Evolutionary conservation across 2,113 vertebrate genomes (phyloP).

Genomic region (Eonycteris spelaea): DNA sequence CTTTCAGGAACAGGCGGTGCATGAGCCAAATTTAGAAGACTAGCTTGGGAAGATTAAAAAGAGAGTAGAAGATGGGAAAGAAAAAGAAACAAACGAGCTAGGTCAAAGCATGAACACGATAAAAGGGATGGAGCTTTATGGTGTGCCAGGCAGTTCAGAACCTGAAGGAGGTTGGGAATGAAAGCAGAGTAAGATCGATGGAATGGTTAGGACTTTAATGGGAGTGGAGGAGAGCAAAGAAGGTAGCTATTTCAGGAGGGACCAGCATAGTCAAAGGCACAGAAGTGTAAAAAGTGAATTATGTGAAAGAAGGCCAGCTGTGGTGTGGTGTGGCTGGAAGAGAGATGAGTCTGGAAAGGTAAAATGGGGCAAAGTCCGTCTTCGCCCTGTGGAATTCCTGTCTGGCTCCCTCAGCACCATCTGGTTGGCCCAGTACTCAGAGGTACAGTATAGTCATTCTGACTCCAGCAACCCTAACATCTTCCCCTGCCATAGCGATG

Average conservation of each 20-base stretch:
- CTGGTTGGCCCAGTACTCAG: not conserved
- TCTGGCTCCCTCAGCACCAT: not conserved
- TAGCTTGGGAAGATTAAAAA: not conserved
- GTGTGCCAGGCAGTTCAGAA: not conserved
- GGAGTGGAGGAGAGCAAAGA: not conserved
- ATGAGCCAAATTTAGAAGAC: not conserved
- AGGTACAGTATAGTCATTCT: slow-evolving; percentile 18
- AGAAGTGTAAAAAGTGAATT: not conserved
- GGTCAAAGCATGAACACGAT: not conserved
- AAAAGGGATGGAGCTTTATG: not conserved
- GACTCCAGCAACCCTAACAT: not conserved
- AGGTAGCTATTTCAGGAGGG: not conserved
- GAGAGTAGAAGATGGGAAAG: not conserved
- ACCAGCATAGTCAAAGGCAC: not conserved
- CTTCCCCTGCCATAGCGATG: not conserved
- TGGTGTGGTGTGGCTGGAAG: not conserved
- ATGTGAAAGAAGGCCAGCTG: not conserved
- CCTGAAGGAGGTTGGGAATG: not conserved
- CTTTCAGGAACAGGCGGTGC: not conserved
- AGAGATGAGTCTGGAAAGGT: not conserved
- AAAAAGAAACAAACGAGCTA: not conserved
- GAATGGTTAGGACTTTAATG: not conserved
- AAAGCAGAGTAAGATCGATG: not conserved
- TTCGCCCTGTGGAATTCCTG: slow-evolving; percentile 45
- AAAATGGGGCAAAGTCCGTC: not conserved